Evolutionary conservation across 2,113 vertebrate species (phyloP), one percentile per base, ranked within the genome.

Genomic region (Centrocercus urophasianus): DNA sequence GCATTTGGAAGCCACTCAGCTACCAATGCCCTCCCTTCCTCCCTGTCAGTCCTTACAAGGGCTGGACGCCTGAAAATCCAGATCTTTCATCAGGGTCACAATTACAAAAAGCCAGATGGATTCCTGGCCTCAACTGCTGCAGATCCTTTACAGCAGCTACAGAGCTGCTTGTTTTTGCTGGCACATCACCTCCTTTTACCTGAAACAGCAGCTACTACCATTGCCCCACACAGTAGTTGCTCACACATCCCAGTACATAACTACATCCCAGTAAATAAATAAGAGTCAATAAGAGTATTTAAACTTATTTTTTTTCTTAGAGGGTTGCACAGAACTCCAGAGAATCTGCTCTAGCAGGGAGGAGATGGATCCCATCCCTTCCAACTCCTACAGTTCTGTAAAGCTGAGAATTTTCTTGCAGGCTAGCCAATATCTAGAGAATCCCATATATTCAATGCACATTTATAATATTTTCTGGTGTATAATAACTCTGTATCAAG

Each of bases 381-480:
- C 54, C 54, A 57, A 32, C 54, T 57, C 54, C 54, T 15, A 57
- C 54, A 57, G 10, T 19, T 57, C 54, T 32, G 28, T 57, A 57
- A 57, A 19, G 32, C 54, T 32, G 54, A 18, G 30, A 32, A 30
- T 30, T 69, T 85, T 25, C 18, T 50, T 42, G 1, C 8, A 60
- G 81, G 25, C 42, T 81, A 60, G 6, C 24, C 14, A 70, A 0
- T 10, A 54, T 9, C 20, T 57, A 57, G 87, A 72, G 42, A 87
- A 82, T 40, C 11, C 2, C 43, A 72, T 17, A 52, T 30, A 50
- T 56, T 65, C 43, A 45, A 12, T 5, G 8, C 9, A 54, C 5
- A 13, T 14, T 60, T n/a, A 48, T 0, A 0, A 69, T 38, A 24
- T 24, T 77, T 43, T 25, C 81, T 38, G 38, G 28, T 4, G 4